phyloP scores from a whole-genome alignment of 2,888 invertebrate species.

The Plebejus melissa region DNA sequence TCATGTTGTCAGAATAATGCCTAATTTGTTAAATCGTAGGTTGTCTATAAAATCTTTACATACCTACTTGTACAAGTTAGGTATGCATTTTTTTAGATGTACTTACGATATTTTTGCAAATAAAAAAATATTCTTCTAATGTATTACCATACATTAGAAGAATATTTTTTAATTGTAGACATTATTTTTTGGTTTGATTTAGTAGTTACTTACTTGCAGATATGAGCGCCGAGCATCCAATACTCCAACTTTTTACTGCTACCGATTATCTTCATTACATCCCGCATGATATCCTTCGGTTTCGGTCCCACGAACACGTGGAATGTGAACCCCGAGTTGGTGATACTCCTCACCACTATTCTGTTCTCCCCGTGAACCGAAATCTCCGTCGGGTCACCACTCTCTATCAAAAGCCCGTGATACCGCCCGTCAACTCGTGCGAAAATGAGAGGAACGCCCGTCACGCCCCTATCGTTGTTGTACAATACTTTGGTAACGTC shows the following conservation, averaged over 20 bases:
- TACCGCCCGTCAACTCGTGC: conserved; percentile 71
- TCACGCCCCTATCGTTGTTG: conserved; percentile 62
- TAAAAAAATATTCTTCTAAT: no score
- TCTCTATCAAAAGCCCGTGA: conserved; percentile 77
- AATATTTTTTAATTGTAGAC: no score
- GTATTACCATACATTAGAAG: no score
- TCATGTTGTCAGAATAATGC: no score
- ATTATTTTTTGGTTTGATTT: no score
- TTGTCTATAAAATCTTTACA: no score
- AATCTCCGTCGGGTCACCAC: conserved; percentile 76
- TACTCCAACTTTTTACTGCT: conserved; percentile 51
- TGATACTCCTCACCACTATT: conserved; percentile 77
- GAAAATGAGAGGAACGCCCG: conserved; percentile 72
- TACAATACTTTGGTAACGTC: conserved; percentile 65
- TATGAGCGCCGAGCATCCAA: conserved; percentile 70
- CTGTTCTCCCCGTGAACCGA: conserved; percentile 72
- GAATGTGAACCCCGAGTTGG: conserved; percentile 56
- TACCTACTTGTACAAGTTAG: no score
- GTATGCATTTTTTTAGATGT: no score
- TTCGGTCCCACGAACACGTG: conserved; percentile 65
- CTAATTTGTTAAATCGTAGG: no score
- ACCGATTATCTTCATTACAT: conserved; percentile 52
- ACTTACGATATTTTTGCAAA: no score
- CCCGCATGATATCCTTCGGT: conserved; percentile 62
- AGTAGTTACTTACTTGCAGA: conserved; percentile 57